phyloP scores from a whole-genome alignment of 2,113 vertebrate species.

The Sula dactylatra region DNA sequence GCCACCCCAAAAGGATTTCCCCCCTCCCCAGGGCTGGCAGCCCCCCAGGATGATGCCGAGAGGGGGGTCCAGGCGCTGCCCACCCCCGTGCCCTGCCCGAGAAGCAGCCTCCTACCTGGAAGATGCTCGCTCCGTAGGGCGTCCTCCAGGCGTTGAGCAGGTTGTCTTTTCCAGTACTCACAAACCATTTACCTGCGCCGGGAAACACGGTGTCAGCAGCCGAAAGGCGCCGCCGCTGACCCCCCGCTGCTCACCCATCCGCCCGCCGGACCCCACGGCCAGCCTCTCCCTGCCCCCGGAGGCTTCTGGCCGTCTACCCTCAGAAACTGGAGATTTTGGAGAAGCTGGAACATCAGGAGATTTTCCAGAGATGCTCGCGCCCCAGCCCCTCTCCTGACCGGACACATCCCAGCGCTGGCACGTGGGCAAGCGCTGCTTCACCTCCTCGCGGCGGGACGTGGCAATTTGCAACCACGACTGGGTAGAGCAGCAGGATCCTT shows the following conservation, averaged over 20 bases:
- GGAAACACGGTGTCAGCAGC: neutral
- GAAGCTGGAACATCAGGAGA: accelerated
- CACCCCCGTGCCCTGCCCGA: accelerated
- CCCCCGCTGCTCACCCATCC: neutral
- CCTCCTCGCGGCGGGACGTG: accelerated
- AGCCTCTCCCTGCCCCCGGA: accelerated
- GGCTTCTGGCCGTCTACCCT: neutral
- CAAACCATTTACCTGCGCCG: slow-evolving; percentile 91
- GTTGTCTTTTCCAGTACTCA: slow-evolving; percentile 98
- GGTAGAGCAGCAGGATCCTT: neutral
- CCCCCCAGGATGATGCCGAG: accelerated
- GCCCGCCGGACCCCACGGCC: accelerated
- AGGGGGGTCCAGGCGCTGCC: neutral
- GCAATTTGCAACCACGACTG: accelerated
- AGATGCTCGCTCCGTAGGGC: slow-evolving; percentile 96
- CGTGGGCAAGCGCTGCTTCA: neutral
- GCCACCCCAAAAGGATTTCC: neutral
- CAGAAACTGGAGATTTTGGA: neutral
- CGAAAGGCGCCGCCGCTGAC: accelerated
- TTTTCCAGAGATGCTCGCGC: accelerated
- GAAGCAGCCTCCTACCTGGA: slow-evolving; percentile 82
- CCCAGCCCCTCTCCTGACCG: neutral
- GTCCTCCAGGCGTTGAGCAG: slow-evolving; percentile 97
- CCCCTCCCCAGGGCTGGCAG: neutral
- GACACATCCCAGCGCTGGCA: neutral